Evolutionary conservation across 2,113 vertebrate genomes (phyloP).

Genomic region (Myiozetetes cayanensis): DNA sequence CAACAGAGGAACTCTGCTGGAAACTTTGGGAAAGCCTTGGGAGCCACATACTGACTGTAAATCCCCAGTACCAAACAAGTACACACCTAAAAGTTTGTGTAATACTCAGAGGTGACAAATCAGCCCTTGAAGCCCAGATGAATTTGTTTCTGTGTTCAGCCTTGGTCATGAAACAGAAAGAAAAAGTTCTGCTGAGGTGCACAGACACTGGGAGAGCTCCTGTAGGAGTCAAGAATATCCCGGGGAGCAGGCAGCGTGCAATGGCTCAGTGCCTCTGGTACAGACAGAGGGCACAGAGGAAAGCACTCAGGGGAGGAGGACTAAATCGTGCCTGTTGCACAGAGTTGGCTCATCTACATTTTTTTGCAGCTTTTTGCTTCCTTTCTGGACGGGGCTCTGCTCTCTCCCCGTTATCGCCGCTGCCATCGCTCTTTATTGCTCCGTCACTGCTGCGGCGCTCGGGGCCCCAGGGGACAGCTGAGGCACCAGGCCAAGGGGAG

Average conservation of each 20-base stretch:
- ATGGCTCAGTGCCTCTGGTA: neutral
- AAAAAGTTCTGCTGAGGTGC: neutral
- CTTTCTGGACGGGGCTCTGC: neutral
- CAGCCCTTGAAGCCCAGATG: neutral
- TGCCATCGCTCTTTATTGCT: neutral
- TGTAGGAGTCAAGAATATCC: neutral
- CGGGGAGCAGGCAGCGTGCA: accelerated
- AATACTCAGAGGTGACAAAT: neutral
- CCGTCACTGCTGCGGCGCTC: neutral
- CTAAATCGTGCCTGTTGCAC: neutral
- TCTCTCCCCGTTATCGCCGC: neutral
- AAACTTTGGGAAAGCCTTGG: neutral
- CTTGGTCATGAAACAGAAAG: neutral
- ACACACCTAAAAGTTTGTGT: neutral
- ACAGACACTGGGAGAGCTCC: neutral
- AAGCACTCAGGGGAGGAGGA: neutral
- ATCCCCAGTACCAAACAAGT: neutral
- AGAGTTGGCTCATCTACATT: neutral
- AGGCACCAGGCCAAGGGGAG: neutral
- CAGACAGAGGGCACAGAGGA: neutral
- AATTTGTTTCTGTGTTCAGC: neutral
- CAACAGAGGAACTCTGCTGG: neutral
- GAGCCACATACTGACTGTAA: neutral
- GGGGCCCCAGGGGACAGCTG: neutral
- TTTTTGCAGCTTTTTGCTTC: neutral